Conservation (phyloP, 2,888 invertebrate species). For the Limnephilus lunatus region DNA sequence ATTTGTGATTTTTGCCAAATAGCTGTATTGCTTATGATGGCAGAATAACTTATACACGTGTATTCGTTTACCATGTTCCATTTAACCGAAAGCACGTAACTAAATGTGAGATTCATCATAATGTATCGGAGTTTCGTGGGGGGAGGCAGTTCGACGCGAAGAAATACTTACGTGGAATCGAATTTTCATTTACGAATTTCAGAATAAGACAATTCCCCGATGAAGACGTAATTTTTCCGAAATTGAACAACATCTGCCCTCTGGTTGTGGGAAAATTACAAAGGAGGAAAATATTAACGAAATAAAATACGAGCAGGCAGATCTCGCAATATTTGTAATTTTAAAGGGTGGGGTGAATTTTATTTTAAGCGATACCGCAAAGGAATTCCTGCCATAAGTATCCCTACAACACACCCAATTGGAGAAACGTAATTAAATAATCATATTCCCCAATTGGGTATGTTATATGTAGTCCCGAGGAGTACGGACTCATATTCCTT, state of each 20-base stretch:
- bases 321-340: background rate
- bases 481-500: too few species aligned
- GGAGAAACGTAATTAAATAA: background rate
- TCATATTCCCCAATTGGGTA: too few species aligned
- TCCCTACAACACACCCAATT: background rate
- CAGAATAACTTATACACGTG: background rate
- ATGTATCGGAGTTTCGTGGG: background rate
- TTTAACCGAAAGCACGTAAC: background rate
- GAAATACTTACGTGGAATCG: slow-evolving; percentile 10
- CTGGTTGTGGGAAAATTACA: background rate
- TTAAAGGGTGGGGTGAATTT: background rate
- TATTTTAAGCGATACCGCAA: too few species aligned
- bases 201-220: slow-evolving; percentile 32
- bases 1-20: too few species aligned
- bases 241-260: slow-evolving; percentile 25
- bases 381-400: too few species aligned
- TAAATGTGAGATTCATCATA: slow-evolving; percentile 2
- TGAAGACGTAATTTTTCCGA: slow-evolving; percentile 17
- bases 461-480: too few species aligned
- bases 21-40: too few species aligned
- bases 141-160: background rate
- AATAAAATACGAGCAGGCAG: background rate
- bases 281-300: background rate
- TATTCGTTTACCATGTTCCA: background rate
- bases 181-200: slow-evolving; percentile 18